Evolutionary conservation across 2,888 invertebrate species (phyloP), one percentile per base, ranked within the genome.

Genomic region (Erebia palarica): DNA sequence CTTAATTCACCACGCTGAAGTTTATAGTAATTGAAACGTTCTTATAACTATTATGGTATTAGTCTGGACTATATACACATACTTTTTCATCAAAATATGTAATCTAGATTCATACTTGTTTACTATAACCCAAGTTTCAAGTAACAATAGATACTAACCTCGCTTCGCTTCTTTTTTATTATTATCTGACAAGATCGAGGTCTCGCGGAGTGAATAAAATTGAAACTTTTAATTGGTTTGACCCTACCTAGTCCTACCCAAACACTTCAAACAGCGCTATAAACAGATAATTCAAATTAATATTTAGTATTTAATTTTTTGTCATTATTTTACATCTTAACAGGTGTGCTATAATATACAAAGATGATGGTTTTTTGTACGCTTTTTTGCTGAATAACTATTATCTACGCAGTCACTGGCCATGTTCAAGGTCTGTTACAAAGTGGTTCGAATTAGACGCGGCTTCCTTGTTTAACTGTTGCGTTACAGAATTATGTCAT

Each of bases 391-490:
- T 72, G 44, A 73, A 75, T 7, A 36, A 36, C 36, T 55, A 68
- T 49, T 67, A 77, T 77, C 77, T 77, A 75, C 78, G 75, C 77
- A 77, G 79, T 78, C 79, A 78, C 75, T 77, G 78, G 68, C 77
- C 79, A 76, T 69, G 68, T 77, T 80, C 82, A 84, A 83, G 84
- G 83, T 79, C 80, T 73, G 44, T 68, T 68, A 60, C 73, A 73
- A 69, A 75, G 72, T 70, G 73, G 68, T 71, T 71, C 65, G 64
- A 75, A 75, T 72, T 73, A 71, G 73, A 76, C 74, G 75, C 75
- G 68, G 72, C 72, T 77, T 77, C 78, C 78, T 77, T 74, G 71
- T 77, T 72, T 68, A 67, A 74, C 71, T 73, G 70, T 74, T 68
- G 74, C 70, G 68, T 68, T 73, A 68, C 57, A 63, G 69, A 58